Evolutionary conservation across 2,888 invertebrate genomes (phyloP).

Genomic region (Athalia rosae): DNA sequence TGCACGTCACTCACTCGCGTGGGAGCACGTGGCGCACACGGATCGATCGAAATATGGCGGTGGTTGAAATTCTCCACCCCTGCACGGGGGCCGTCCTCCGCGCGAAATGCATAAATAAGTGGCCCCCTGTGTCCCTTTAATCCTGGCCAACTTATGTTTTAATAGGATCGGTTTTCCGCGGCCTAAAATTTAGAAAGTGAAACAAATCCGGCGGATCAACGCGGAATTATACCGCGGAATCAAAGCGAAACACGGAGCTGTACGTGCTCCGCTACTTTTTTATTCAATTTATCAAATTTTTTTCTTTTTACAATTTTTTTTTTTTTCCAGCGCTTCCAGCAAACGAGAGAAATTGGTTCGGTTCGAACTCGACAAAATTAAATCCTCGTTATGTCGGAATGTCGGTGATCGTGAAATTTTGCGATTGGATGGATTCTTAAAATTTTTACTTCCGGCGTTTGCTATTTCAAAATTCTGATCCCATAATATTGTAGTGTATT

Average conservation of each 20-base stretch:
- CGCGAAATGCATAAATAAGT: conserved; percentile 64
- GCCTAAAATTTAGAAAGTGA: conserved; percentile 43
- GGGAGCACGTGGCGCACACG: conserved; percentile 65
- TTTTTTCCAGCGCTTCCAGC: background rate
- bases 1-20: conserved; percentile 63
- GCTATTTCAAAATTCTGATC: too few relatives aligned
- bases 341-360: too few relatives aligned
- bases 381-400: background rate
- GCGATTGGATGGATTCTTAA: too few relatives aligned
- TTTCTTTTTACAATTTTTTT: conserved; percentile 1
- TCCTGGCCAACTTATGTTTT: conserved; percentile 54
- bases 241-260: background rate
- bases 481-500: too few relatives aligned
- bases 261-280: background rate
- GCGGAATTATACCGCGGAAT: conserved; percentile 30
- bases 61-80: conserved; percentile 55
- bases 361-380: background rate
- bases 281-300: background rate
- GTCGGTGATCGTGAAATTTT: background rate
- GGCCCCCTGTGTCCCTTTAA: conserved; percentile 58
- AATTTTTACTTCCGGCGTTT: too few relatives aligned
- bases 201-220: conserved; percentile 44
- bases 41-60: conserved; percentile 66
- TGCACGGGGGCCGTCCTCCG: conserved; percentile 31
- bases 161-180: conserved; percentile 53